Conservation (phyloP, 2,113 vertebrate genomes). For the Corvus moneduloides region DNA sequence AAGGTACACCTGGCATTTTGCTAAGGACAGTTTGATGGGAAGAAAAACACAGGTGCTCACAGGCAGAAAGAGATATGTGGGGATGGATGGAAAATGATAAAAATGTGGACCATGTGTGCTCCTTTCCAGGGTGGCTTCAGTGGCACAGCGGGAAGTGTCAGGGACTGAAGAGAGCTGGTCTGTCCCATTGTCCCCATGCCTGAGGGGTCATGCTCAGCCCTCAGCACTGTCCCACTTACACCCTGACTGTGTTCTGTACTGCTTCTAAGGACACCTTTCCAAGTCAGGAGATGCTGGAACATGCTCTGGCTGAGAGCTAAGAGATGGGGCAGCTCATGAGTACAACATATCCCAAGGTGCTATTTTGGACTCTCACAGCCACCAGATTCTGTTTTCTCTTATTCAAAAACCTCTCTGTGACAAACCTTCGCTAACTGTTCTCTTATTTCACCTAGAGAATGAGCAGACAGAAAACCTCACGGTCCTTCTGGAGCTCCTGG, state of each 20-base stretch:
- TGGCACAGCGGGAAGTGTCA: not conserved
- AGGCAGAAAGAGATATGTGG: not conserved
- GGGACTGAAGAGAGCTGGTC: not conserved
- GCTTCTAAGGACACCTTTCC: not conserved
- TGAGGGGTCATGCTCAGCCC: not conserved
- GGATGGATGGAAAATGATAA: not conserved
- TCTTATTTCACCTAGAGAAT: not conserved
- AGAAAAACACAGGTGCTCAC: not conserved
- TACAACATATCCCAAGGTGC: not conserved
- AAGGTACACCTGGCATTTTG: not conserved
- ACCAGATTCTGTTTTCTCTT: not conserved
- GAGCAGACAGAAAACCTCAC: not conserved
- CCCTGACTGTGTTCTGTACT: not conserved
- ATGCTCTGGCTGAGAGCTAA: not conserved
- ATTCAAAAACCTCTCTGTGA: not conserved
- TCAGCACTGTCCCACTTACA: not conserved
- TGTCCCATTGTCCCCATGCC: fast-evolving
- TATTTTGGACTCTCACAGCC: not conserved
- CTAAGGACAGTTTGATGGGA: not conserved
- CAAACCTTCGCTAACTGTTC: not conserved
- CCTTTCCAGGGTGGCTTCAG: not conserved
- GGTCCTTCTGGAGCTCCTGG: not conserved
- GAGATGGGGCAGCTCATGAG: not conserved
- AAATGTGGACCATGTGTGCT: fast-evolving
- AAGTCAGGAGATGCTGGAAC: not conserved